Evolutionary conservation across 2,888 invertebrate species (phyloP), one percentile per base, ranked within the genome.

Genomic region (Thecophora atra): DNA sequence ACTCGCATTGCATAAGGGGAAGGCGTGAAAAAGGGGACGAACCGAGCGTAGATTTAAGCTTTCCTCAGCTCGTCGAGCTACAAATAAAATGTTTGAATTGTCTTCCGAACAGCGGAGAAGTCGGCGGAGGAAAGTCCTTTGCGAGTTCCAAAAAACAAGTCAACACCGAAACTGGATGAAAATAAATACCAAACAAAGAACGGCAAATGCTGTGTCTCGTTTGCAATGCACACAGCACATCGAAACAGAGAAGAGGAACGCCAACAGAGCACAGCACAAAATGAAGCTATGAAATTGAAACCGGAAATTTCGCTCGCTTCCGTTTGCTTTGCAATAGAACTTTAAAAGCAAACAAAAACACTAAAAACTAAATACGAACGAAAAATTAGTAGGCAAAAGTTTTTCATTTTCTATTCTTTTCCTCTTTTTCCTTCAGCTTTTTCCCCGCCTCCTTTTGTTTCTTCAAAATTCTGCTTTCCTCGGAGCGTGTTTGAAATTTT

Each of bases 301-400:
- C 79, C 80, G 80, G 80, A 80, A 81, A 81, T 81, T 81, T 80
- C 78, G 78, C 81, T 81, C 80, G 79, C 79, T 81, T 81, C 81
- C 81, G 81, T 79, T 78, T 79, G 78, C 78, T 80, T 81, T 81
- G 4, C 15, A 54, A 56, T 21, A 24, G 21, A 26, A 56, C 21
- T n/a, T n/a, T 24, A 63, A 63, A 19, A 37, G 3, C 15, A 63
- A 63, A 21, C 13, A 62, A 24, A 54, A 54, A 54, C 54, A 54
- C n/a, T n/a, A n/a, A n/a, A n/a, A n/a, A n/a, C n/a, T n/a, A n/a
- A n/a, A n/a, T 8, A 19, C 51, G 37, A 47, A 47, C 47, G 15
- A 21, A 26, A 47, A 58, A 58, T 28, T 58, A 47, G 47, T 26
- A 24, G 58, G 26, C 58, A 58, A 24, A 80, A 79, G 80, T 80